Conservation (phyloP, 2,113 vertebrate genomes). For the Mus pahari region DNA sequence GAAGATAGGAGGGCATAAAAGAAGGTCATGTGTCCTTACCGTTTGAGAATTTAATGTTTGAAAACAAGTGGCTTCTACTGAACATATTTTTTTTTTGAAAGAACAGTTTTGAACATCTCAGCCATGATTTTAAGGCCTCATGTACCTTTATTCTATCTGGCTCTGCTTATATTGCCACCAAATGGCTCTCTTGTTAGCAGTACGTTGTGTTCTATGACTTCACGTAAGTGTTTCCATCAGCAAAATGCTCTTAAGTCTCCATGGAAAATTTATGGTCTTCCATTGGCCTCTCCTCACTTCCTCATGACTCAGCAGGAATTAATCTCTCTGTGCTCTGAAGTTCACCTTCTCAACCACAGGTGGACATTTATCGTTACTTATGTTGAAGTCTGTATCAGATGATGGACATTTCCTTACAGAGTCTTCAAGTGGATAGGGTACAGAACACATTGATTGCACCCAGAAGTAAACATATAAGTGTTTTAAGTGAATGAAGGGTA, state of each 20-base stretch:
- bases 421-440: not conserved
- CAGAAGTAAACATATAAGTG: not conserved
- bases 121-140: not conserved
- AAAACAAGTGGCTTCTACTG: not conserved
- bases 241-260: not conserved
- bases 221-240: not conserved
- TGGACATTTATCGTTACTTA: not conserved
- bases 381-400: not conserved
- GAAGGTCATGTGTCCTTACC: not conserved
- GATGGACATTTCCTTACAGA: not conserved
- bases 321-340: slow-evolving; percentile 5
- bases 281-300: not conserved
- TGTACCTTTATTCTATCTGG: not conserved
- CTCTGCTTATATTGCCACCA: not conserved
- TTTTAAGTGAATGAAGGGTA: slow-evolving; percentile 9
- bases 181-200: not conserved
- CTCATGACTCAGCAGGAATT: not conserved
- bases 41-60: slow-evolving; percentile 1
- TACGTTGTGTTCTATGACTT: not conserved
- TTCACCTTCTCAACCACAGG: not conserved
- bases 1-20: not conserved
- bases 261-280: not conserved
- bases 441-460: not conserved
- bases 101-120: not conserved
- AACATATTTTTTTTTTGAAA: slow-evolving; percentile 16